Base-by-base conservation (phyloP, 2,888 invertebrate genomes). In the Caenorhabditis japonica region DNA sequence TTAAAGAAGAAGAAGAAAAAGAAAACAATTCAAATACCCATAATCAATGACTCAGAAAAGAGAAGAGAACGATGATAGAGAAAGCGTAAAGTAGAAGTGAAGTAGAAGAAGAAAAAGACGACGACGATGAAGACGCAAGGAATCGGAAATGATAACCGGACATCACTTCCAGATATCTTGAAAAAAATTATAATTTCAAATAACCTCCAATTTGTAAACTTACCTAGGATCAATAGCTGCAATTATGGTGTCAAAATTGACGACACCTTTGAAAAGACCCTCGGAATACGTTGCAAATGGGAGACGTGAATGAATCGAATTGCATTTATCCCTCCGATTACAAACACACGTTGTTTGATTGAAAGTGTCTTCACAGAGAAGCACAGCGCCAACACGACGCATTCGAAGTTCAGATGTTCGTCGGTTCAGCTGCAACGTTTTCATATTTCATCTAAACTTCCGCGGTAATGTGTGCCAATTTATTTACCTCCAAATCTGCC, bases 261-360 rank as follows among this genome's bases (percentile, higher is more conserved):
- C 72, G 41, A 83, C 76, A 15, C 81, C 82, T 36, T 56, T 62
- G 69, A 81, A 83, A 34, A 83, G 66, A 15, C 81, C 81, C 41
- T 81, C 82, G 7, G 78, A 51, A 56, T 80, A 81, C 10, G 81
- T 83, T 13, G 80, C 58, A 49, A 69, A 77, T 3, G 82, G 82
- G 2, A 77, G 43, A 27, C 79, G 56, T 8, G 79, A 69, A 41
- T 83, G 82, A 36, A 83, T 76, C 2, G 75, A 76, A 55, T 83
- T 83, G 69, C 82, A 83, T 41, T 81, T 81, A 60, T 81, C 81
- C n/a, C 82, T 60, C 47, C 82, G 61, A 43, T 83, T 83, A 41
- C 82, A 83, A 33, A 83, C 74, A 52, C 82, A 83, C 30, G 82
- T 83, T 12, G 82, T 83, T 43, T 83, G 79, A 46, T 83, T 83